Base-by-base conservation (phyloP, 1,140 invertebrate species). In the Platyscapa corneri region DNA sequence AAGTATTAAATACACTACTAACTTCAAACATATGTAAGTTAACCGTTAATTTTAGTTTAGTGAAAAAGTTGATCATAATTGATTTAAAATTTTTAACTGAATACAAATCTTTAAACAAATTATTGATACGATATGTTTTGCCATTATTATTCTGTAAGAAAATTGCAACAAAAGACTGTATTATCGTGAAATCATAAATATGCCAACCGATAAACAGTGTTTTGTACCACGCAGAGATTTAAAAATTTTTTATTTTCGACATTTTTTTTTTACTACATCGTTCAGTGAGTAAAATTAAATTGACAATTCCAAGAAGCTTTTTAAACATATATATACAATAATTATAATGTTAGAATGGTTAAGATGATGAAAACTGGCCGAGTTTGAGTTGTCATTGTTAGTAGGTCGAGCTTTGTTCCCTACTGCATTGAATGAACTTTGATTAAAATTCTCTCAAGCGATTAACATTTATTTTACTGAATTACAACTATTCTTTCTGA, bases 401-500 rank as follows among this genome's bases (percentile, higher is more conserved):
- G 81, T 87, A 75, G 90, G 90, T 93, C 79, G 92, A 93, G 89
- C 88, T 86, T 77, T 65, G 88, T 91, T 93, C 89, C 90, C 90
- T 87, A 88, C 79, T 87, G 32, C n/a, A 87, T 88, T 81, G 85
- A 53, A 88, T 72, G 65, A 72, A 87, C 87, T 53, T 75, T 93
- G 92, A 93, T 92, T 86, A 91, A 84, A 83, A 82, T 32, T 72
- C 16, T 32, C 39, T 60, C 74, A 91, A 93, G 92, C 92, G 92
- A 89, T 86, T n/a, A 85, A 86, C 34, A 20, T 88, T 91, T 90
- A 90, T 74, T 83, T 74, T 60, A 27, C 23, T 27, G 56, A 27
- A 14, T 27, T 74, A 42, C 0, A 27, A 74, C 1, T n/a, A 42
- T 3, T 42, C 42, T 74, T 74, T 32, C n/a, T 12, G 53, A 82